Percentiles rank a stretch among this genome's conserved stretches.
These are phyloP conservation scores for Erebia ligea DNA, from an alignment of 2,888 invertebrate species.

Conservation along the genomic window DNA sequence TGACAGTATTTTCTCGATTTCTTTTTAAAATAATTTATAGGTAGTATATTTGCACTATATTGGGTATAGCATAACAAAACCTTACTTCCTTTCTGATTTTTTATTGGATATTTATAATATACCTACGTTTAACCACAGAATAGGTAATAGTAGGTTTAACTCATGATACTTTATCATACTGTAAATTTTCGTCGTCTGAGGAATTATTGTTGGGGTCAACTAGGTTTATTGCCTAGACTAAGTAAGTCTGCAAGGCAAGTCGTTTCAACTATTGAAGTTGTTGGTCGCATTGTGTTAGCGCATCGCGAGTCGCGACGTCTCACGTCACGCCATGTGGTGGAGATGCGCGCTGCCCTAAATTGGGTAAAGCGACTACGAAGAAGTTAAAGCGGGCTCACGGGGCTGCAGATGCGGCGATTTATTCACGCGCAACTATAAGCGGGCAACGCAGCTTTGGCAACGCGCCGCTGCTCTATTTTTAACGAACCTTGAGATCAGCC, in stretches of 20 bases:
- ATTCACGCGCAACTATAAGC: conserved; percentile 65
- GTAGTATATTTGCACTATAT: no score
- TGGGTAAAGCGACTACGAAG: conserved; percentile 57
- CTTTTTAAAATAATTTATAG: no score
- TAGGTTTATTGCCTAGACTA: no score
- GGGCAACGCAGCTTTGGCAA: conserved; percentile 75
- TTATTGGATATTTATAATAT: no score
- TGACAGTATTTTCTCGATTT: no score
- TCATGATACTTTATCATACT: no score
- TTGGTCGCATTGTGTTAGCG: conserved; percentile 36
- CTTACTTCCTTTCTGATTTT: no score
- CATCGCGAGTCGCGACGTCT: conserved; percentile 39
- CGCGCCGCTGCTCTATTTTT: conserved; percentile 79
- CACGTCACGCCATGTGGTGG: conserved; percentile 43
- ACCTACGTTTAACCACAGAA: no score
- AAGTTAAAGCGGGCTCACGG: conserved; percentile 46
- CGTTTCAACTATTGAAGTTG: neutral
- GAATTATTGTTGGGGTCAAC: no score
- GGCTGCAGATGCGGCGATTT: conserved; percentile 52
- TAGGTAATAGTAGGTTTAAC: no score
- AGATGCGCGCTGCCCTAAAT: conserved; percentile 54
- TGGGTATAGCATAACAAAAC: no score
- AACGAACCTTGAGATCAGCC: conserved; percentile 79
- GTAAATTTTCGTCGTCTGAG: no score
- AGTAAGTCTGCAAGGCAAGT: neutral